phyloP scores from a whole-genome alignment of 2,888 invertebrate species.

The Chelonus formosanus region DNA sequence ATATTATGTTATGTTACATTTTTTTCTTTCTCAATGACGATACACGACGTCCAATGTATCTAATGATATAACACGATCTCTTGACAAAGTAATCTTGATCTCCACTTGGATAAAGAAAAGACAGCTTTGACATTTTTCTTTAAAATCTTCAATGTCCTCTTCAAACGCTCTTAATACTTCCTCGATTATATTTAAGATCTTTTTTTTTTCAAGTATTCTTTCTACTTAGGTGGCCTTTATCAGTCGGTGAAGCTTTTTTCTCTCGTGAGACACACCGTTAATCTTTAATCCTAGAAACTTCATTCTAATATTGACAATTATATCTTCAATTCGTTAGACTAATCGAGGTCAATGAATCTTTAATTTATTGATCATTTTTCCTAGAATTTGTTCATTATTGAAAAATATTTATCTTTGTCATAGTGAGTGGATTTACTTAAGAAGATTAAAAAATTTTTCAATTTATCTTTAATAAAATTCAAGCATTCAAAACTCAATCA shows the following conservation, averaged over 20 bases:
- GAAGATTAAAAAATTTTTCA: no score
- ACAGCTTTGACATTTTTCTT: background rate
- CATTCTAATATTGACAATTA: no score
- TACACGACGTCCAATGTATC: constrained; percentile 3
- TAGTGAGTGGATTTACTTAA: no score
- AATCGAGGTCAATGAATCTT: no score
- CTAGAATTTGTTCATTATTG: no score
- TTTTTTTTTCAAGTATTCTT: constrained; percentile 6
- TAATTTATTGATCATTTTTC: no score
- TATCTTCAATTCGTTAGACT: no score
- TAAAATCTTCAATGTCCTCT: background rate
- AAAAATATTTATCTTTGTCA: no score
- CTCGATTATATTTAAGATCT: constrained; percentile 12
- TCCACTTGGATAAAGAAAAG: background rate
- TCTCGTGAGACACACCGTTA: no score
- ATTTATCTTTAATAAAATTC: no score
- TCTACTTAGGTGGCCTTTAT: background rate
- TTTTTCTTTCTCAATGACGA: constrained; percentile 21
- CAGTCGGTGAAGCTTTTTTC: background rate
- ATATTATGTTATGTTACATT: background rate
- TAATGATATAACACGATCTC: constrained; percentile 23
- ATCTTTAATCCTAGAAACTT: no score
- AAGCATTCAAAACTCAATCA: no score
- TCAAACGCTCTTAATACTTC: constrained; percentile 14
- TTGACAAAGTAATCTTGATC: background rate